Conservation (phyloP, 2,888 invertebrate genomes). For the Plebejus melissa region DNA sequence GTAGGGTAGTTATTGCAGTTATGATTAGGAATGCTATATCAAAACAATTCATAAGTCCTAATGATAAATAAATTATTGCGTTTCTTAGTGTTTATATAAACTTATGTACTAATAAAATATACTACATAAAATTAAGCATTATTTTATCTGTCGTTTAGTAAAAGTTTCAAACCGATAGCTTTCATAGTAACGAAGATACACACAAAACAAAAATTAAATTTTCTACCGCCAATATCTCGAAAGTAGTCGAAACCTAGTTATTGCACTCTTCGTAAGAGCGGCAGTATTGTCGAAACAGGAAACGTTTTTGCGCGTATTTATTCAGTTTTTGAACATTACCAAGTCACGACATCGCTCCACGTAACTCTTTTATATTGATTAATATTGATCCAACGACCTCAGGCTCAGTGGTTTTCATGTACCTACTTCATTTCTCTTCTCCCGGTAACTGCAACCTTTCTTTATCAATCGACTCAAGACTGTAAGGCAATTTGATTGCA, state of each 20-base stretch:
- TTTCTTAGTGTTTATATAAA: constrained; percentile 24
- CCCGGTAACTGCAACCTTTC: no score
- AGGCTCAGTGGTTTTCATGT: neutral
- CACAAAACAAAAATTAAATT: constrained; percentile 28
- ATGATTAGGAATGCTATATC: constrained; percentile 27
- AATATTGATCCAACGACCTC: neutral
- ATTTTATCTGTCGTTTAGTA: constrained; percentile 29
- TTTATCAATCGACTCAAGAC: no score
- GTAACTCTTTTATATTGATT: neutral
- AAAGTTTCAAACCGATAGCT: constrained; percentile 31
- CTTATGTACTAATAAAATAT: constrained; percentile 29
- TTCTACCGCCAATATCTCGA: constrained; percentile 24
- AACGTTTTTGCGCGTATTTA: neutral
- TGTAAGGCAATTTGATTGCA: no score
- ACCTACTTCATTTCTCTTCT: neutral
- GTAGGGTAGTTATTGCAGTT: constrained; percentile 29
- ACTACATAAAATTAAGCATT: constrained; percentile 30
- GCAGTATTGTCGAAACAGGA: constrained; percentile 4
- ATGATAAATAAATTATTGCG: constrained; percentile 28
- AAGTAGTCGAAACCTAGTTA: no score
- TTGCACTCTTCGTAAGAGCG: no score
- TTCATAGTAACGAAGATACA: constrained; percentile 29
- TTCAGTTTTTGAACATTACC: neutral
- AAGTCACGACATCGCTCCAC: neutral
- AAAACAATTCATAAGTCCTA: constrained; percentile 27